These are phyloP conservation scores for Lasioglossum albipes DNA, from an alignment of 1,140 invertebrate genomes.

Conservation along the genomic window DNA sequence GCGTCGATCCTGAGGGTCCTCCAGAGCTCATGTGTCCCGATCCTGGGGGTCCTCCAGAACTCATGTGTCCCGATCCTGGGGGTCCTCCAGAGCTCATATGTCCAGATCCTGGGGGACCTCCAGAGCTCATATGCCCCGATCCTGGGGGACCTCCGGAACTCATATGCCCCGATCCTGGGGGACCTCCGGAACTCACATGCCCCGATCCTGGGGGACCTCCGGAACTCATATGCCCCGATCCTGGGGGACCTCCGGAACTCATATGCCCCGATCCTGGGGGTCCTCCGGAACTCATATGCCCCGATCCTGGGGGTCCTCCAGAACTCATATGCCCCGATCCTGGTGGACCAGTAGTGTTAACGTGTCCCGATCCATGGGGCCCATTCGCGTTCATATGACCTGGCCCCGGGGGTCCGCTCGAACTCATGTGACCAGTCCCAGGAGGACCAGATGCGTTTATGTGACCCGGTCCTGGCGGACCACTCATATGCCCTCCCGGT, in stretches of 20 bases:
- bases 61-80: too few species aligned
- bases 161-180: slow-evolving; percentile 57
- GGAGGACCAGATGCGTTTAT: too few species aligned
- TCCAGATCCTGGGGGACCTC: slow-evolving; percentile 54
- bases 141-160: slow-evolving; percentile 57
- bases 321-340: slow-evolving; percentile 59
- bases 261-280: slow-evolving; percentile 52
- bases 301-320: slow-evolving; percentile 51
- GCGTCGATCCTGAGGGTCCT: slow-evolving; percentile 44
- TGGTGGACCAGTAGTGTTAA: slow-evolving; percentile 28
- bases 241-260: slow-evolving; percentile 43
- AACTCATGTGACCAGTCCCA: too few species aligned
- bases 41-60: too few species aligned
- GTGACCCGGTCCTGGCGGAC: too few species aligned
- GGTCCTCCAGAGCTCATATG: slow-evolving; percentile 57
- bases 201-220: slow-evolving; percentile 55
- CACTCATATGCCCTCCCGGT: slow-evolving; percentile 67
- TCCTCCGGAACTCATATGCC: slow-evolving; percentile 56
- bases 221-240: slow-evolving; percentile 62
- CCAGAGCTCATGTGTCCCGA: too few species aligned
- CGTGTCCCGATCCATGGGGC: too few species aligned
- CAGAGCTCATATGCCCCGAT: slow-evolving; percentile 52
- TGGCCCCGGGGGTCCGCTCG: too few species aligned
- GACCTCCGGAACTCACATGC: slow-evolving; percentile 60
- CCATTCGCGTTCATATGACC: too few species aligned